Percentiles rank a stretch among this genome's conserved stretches.
These are phyloP conservation scores for Cremastinae sp. DNA, from an alignment of 2,888 invertebrate species.

Conservation along the genomic window DNA sequence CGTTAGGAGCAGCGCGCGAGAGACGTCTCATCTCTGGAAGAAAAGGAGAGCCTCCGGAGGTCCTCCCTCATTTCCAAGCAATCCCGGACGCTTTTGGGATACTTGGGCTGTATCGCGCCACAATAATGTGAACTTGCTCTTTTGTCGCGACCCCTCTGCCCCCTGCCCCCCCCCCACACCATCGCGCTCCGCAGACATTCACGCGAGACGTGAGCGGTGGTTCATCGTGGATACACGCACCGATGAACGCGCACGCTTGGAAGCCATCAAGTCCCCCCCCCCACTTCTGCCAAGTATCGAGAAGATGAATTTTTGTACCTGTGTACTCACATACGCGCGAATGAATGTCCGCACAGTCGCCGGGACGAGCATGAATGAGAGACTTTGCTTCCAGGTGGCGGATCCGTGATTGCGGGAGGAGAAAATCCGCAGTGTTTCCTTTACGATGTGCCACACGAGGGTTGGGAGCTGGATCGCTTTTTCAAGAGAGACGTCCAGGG, in stretches of 20 bases:
- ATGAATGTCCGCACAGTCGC: constrained; percentile 31
- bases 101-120: constrained; percentile 70
- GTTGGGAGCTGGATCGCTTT: constrained; percentile 51
- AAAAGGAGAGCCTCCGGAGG: constrained; percentile 46
- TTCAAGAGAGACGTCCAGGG: constrained; percentile 15
- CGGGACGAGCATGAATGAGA: constrained; percentile 40
- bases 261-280: constrained; percentile 39
- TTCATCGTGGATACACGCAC: constrained; percentile 54
- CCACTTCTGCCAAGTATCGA: constrained; percentile 47
- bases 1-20: neutral
- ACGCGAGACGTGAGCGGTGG: constrained; percentile 42
- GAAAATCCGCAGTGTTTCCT: constrained; percentile 33
- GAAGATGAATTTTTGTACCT: constrained; percentile 58
- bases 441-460: constrained; percentile 29
- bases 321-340: constrained; percentile 32
- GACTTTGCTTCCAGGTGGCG: constrained; percentile 64
- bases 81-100: constrained; percentile 70
- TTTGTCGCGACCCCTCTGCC: constrained; percentile 66
- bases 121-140: constrained; percentile 72
- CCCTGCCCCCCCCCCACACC: too few species aligned
- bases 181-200: too few species aligned
- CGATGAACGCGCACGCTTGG: constrained; percentile 25
- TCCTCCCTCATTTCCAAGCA: constrained; percentile 67
- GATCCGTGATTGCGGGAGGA: constrained; percentile 57
- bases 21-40: constrained; percentile 48